These are phyloP conservation scores for Metalampra italica DNA, from an alignment of 2,888 invertebrate species.

Conservation along the genomic window DNA sequence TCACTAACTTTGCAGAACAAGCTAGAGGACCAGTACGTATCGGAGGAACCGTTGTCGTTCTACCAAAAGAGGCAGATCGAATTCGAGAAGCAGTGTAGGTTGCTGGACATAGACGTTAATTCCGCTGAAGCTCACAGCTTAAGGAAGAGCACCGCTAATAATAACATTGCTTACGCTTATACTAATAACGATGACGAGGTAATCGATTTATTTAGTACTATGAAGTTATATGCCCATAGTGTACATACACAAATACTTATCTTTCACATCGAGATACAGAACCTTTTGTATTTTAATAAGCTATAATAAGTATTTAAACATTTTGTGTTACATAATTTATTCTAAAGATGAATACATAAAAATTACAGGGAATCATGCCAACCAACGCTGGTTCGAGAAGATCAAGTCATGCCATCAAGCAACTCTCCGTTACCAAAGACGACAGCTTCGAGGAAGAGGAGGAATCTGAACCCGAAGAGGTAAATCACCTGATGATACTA, in stretches of 20 bases:
- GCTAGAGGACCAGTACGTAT: slow-evolving; percentile 42
- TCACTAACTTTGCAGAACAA: slow-evolving; percentile 59
- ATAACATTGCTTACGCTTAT: slow-evolving; percentile 47
- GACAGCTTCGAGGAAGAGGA: slow-evolving; percentile 76
- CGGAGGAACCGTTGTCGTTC: slow-evolving; percentile 67
- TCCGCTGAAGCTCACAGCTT: slow-evolving; percentile 59
- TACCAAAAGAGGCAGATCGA: slow-evolving; percentile 69
- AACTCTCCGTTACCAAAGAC: slow-evolving; percentile 71
- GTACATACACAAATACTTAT: too few species aligned
- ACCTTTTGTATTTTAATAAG: too few species aligned
- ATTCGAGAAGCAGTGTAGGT: slow-evolving; percentile 70
- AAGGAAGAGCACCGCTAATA: slow-evolving; percentile 45
- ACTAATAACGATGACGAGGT: slow-evolving; percentile 37
- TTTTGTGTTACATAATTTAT: too few species aligned
- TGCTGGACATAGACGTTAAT: slow-evolving; percentile 59
- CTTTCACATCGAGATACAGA: too few species aligned
- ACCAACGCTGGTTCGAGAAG: slow-evolving; percentile 67
- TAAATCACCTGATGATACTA: slow-evolving; percentile 22
- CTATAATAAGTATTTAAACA: too few species aligned
- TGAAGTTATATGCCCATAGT: background rate
- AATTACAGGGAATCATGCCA: slow-evolving; percentile 68
- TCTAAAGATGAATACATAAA: too few species aligned
- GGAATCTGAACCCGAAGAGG: slow-evolving; percentile 75
- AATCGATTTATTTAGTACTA: slow-evolving; percentile 13
- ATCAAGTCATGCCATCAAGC: slow-evolving; percentile 71